Evolutionary conservation across 2,113 vertebrate genomes (phyloP).

Genomic region (Hemicordylus capensis): DNA sequence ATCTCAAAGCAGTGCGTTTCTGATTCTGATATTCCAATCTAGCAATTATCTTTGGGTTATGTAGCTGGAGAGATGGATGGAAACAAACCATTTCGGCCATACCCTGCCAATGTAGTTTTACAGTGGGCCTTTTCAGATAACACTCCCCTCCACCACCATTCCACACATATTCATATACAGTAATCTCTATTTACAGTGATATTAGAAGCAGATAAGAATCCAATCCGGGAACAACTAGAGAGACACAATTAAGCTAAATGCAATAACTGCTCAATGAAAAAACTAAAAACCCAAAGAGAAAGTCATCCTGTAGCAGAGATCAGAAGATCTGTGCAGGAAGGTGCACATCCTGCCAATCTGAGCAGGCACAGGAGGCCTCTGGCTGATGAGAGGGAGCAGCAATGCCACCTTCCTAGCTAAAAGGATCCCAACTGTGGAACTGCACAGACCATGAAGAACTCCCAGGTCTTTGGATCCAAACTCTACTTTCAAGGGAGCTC

Average conservation of each 20-base stretch:
- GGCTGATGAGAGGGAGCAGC: background rate
- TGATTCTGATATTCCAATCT: background rate
- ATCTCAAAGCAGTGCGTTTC: background rate
- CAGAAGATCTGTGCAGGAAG: background rate
- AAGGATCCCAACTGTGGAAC: background rate
- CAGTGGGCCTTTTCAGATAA: background rate
- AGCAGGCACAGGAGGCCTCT: background rate
- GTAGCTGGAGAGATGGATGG: background rate
- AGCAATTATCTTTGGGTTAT: background rate
- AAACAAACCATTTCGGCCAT: background rate
- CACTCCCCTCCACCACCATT: background rate
- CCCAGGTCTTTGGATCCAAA: background rate
- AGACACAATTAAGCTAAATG: background rate
- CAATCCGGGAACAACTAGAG: background rate
- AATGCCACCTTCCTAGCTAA: background rate
- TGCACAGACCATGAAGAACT: background rate
- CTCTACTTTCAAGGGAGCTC: background rate
- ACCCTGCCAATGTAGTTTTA: background rate
- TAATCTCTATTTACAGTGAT: background rate
- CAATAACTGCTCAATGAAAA: background rate
- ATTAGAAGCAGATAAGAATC: background rate
- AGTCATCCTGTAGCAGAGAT: background rate
- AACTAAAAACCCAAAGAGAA: background rate
- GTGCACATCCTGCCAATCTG: background rate
- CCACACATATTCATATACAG: background rate